A percentile compares a stretch with the other conserved stretches of the same genome.
These are phyloP conservation scores for Calcarius ornatus DNA, from an alignment of 2,113 vertebrate species.

Conservation along the genomic window DNA sequence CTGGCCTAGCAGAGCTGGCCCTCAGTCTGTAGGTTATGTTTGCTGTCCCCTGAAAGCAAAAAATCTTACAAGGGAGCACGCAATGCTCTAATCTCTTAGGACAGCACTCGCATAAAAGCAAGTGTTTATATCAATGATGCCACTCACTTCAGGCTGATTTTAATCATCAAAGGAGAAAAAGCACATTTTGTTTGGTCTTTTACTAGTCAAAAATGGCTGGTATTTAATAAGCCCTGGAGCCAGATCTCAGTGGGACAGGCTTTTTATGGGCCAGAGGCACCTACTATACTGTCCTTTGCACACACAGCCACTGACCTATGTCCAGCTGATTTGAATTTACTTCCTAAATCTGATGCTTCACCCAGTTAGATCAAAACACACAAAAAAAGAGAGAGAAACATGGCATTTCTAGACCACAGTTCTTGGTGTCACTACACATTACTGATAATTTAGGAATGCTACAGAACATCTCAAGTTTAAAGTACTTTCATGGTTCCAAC, in stretches of 20 bases:
- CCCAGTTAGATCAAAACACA: constrained; percentile 26
- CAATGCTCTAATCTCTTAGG: constrained; percentile 32
- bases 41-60: not conserved
- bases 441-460: constrained; percentile 55
- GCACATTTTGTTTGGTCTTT: constrained; percentile 76
- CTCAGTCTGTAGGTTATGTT: not conserved
- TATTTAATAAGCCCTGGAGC: constrained; percentile 74
- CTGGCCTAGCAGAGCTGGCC: not conserved
- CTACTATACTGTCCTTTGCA: not conserved
- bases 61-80: not conserved
- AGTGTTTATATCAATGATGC: constrained; percentile 59
- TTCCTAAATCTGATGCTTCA: constrained; percentile 26
- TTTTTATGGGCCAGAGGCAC: constrained; percentile 56
- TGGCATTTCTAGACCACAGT: constrained; percentile 56
- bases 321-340: constrained; percentile 57
- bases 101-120: constrained; percentile 42
- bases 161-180: constrained; percentile 62
- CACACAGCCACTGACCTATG: constrained; percentile 36
- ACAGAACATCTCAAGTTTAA: constrained; percentile 64
- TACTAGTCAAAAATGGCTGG: constrained; percentile 58
- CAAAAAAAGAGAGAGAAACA: not conserved
- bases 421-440: constrained; percentile 70
- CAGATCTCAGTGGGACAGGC: constrained; percentile 62
- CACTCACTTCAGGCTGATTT: constrained; percentile 42
- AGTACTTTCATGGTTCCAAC: constrained; percentile 53